A percentile compares a stretch with the other conserved stretches of the same genome.
Conservation (phyloP, 2,888 invertebrate genomes). For the Zygaena filipendulae region DNA sequence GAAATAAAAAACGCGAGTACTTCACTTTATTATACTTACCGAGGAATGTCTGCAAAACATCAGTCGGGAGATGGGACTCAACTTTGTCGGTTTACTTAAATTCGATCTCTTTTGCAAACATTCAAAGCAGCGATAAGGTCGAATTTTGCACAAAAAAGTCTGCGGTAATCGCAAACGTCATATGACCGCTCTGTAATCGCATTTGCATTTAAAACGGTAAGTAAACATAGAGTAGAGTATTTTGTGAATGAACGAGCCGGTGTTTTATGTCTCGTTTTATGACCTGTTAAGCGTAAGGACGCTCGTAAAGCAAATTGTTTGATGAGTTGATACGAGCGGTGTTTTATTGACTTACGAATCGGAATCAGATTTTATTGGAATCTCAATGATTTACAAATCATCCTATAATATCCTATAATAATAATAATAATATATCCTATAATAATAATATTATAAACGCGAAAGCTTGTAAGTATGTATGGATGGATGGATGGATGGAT, state of each 20-base stretch:
- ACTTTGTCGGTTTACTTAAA: too few relatives aligned
- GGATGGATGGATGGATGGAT: too few relatives aligned
- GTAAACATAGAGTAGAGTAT: conserved; percentile 52
- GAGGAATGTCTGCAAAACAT: conserved; percentile 50
- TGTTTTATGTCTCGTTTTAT: conserved; percentile 61
- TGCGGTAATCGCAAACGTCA: conserved; percentile 26
- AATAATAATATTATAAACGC: too few relatives aligned
- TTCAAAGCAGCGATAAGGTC: conserved; percentile 22
- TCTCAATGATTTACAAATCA: too few relatives aligned
- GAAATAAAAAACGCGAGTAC: conserved; percentile 59
- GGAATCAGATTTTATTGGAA: conserved; percentile 4
- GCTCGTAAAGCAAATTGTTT: conserved; percentile 58
- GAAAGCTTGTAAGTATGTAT: too few relatives aligned
- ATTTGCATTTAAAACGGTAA: conserved; percentile 63
- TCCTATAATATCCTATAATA: too few relatives aligned
- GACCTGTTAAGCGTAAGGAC: conserved; percentile 61
- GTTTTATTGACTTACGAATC: conserved; percentile 25
- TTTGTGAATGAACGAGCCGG: conserved; percentile 53
- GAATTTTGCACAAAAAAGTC: conserved; percentile 21
- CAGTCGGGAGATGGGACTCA: too few relatives aligned
- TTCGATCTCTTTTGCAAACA: too few relatives aligned
- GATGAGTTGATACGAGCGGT: conserved; percentile 27
- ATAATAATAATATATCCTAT: too few relatives aligned
- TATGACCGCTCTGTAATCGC: conserved; percentile 38
- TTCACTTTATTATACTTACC: conserved; percentile 45